phyloP scores from a whole-genome alignment of 2,888 invertebrate species.

The Tupiocoris notatus region DNA sequence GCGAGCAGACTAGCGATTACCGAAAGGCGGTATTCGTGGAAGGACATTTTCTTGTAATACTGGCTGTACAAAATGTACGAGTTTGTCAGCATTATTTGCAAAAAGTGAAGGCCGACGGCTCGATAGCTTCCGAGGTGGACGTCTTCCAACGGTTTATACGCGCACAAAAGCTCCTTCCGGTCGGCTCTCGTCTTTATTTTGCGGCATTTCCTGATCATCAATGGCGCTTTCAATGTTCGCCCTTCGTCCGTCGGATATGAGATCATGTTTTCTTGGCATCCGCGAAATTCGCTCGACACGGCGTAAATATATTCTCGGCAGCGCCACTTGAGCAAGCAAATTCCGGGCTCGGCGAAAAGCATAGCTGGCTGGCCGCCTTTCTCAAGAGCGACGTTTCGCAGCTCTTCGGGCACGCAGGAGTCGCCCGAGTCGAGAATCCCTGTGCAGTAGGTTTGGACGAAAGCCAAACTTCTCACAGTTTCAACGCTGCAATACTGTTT shows the following conservation, averaged over 20 bases:
- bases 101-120: slow-evolving; percentile 9
- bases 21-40: slow-evolving; percentile 33
- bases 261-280: neutral
- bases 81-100: slow-evolving; percentile 29
- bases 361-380: neutral
- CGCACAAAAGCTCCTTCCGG: slow-evolving; percentile 9
- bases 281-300: slow-evolving; percentile 15
- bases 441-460: slow-evolving; percentile 11
- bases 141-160: slow-evolving; percentile 17
- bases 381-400: neutral
- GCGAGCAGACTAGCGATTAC: slow-evolving; percentile 20
- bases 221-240: neutral
- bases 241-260: neutral
- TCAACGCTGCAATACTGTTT: neutral
- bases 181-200: slow-evolving; percentile 1
- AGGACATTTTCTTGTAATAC: slow-evolving; percentile 16
- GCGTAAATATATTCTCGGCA: slow-evolving; percentile 12
- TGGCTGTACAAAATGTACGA: slow-evolving; percentile 27
- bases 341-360: slow-evolving; percentile 9
- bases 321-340: slow-evolving; percentile 20
- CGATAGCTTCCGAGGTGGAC: slow-evolving; percentile 13
- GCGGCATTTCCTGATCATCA: slow-evolving; percentile 18
- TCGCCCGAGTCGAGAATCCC: neutral
- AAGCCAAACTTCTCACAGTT: neutral
- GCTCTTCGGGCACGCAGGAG: neutral